Evolutionary conservation across 2,888 invertebrate species (phyloP).

Genomic region (Caenorhabditis becei): DNA sequence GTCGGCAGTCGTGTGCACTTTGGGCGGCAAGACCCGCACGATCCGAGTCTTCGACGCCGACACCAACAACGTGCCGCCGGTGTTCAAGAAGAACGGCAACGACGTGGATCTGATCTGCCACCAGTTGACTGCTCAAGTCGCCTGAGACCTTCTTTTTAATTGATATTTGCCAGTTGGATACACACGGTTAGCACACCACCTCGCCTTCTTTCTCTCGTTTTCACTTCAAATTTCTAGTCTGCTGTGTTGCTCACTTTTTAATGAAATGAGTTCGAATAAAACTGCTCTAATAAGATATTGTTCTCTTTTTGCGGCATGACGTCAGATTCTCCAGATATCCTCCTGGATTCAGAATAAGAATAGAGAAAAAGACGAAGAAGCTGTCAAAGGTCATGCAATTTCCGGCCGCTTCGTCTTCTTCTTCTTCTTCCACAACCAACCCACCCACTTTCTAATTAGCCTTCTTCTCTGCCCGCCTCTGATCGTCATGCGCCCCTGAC

Average conservation of each 20-base stretch:
- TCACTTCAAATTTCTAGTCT: constrained; percentile 8
- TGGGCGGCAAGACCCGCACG: constrained; percentile 82
- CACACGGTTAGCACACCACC: constrained; percentile 32
- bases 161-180: constrained; percentile 38
- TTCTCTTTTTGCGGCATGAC: constrained; percentile 9
- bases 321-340: constrained; percentile 6
- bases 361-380: neutral
- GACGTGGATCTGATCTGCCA: constrained; percentile 76
- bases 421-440: neutral
- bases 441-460: constrained; percentile 31
- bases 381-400: constrained; percentile 46
- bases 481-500: constrained; percentile 38
- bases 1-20: constrained; percentile 82
- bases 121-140: constrained; percentile 54
- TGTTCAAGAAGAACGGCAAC: constrained; percentile 76
- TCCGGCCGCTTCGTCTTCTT: neutral
- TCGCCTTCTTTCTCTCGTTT: constrained; percentile 1
- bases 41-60: constrained; percentile 77
- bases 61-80: constrained; percentile 63
- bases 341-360: neutral
- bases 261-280: neutral
- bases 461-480: constrained; percentile 8
- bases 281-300: neutral
- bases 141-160: constrained; percentile 19
- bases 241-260: constrained; percentile 1